Evolutionary conservation across 2,113 vertebrate species (phyloP), one percentile per base, ranked within the genome.

Genomic region (Chamaea fasciata): DNA sequence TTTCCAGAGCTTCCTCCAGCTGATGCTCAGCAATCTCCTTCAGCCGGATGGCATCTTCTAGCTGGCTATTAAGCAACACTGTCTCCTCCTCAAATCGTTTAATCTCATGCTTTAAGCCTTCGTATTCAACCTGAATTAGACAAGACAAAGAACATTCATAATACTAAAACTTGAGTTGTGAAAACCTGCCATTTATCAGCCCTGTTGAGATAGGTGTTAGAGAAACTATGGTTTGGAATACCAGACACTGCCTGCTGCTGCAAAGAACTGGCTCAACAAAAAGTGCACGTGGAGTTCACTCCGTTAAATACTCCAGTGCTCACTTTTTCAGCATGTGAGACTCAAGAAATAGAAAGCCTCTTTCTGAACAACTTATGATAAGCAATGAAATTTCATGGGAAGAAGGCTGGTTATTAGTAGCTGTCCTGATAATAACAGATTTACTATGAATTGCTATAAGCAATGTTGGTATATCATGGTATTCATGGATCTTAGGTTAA

Each of bases 81-180:
- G 99, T 99, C 95, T 99, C 99, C 97, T 99, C 99, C 94, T 99
- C 99, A 82, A 99, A 98, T 7, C 99, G 98, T 80, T 99, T 99
- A 79, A 99, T 99, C 97, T 99, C 99, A 86, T 99, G 99, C 94
- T 99, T 99, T 96, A 99, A 97, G 53, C 99, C 99, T 97, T 99
- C 99, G 10, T 99, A 99, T 96, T 99, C 99, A 95, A 99, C 99
- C 99, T 99, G 98, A 78, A 97, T 96, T 85, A 97, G 96, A 97
- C 33, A 97, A 96, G 95, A 98, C 83, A 98, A 89, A 97, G 96
- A 98, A 97, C 92, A 98, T 97, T 98, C 95, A 97, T 95, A 97
- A 97, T 97, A 98, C 97, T 98, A 98, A 97, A 98, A 97, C 83
- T 96, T 98, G 71, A 97, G 96, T 96, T 93, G 95, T 96, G 97